These are phyloP conservation scores for Euplexia lucipara DNA, from an alignment of 2,888 invertebrate species.

Conservation along the genomic window DNA sequence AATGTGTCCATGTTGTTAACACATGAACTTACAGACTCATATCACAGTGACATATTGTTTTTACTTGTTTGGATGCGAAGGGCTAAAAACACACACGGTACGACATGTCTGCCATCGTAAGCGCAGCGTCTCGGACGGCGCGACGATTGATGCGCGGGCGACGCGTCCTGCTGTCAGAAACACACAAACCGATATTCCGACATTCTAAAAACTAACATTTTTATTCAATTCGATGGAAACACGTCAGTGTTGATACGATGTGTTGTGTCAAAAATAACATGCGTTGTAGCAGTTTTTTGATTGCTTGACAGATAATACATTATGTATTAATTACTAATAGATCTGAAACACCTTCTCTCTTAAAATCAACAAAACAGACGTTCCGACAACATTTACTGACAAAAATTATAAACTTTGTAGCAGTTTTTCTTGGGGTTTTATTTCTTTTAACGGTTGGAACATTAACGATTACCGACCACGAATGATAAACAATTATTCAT, in stretches of 20 bases:
- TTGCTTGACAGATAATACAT: constrained; percentile 29
- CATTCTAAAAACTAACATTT: constrained; percentile 42
- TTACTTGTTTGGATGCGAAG: constrained; percentile 78
- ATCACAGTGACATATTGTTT: constrained; percentile 71
- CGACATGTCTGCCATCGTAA: constrained; percentile 75
- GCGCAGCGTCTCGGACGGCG: constrained; percentile 70
- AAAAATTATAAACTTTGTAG: not conserved
- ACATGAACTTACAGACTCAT: constrained; percentile 59
- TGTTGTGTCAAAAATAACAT: constrained; percentile 57
- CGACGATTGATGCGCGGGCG: constrained; percentile 80
- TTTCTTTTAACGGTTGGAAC: not conserved
- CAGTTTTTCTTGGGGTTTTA: not conserved
- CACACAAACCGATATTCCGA: constrained; percentile 38
- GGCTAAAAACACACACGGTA: constrained; percentile 65
- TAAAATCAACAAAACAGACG: not conserved
- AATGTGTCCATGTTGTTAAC: constrained; percentile 50
- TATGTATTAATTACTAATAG: too few relatives aligned
- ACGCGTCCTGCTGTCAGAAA: constrained; percentile 69
- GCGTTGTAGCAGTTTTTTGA: constrained; percentile 41
- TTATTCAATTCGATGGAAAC: constrained; percentile 61
- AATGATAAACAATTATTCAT: too few relatives aligned
- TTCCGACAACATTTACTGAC: not conserved
- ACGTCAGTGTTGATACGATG: constrained; percentile 46
- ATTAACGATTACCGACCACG: too few relatives aligned
- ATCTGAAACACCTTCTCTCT: too few relatives aligned